These are phyloP conservation scores for Coremacera marginata DNA, from an alignment of 2,888 invertebrate species.

Conservation along the genomic window DNA sequence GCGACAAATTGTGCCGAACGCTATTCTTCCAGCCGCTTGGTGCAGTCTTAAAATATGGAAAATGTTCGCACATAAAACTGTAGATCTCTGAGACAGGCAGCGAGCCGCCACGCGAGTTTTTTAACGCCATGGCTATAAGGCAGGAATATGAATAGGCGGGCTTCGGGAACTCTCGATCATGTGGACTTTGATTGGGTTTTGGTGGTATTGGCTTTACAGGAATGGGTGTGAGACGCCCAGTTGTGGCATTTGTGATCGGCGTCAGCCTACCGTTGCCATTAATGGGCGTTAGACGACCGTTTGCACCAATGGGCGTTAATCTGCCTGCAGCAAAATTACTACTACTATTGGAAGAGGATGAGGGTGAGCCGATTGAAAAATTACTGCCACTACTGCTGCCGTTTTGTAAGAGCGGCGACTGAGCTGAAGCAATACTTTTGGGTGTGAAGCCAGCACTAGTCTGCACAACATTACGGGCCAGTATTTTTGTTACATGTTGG, in stretches of 20 bases:
- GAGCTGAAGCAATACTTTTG: constrained; percentile 64
- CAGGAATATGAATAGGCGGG: constrained; percentile 98
- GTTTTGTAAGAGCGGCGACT: constrained; percentile 53
- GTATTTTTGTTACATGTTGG: constrained; percentile 53
- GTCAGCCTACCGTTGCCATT: constrained; percentile 42
- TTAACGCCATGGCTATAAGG: constrained; percentile 96
- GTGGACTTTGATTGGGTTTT: constrained; percentile 55
- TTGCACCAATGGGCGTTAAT: constrained; percentile 47
- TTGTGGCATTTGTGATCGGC: constrained; percentile 46
- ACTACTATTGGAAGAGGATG: constrained; percentile 36
- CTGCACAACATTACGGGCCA: constrained; percentile 56
- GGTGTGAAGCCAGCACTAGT: constrained; percentile 54
- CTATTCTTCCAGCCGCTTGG: constrained; percentile 99
- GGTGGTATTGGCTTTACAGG: constrained; percentile 56
- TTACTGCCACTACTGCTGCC: constrained; percentile 33
- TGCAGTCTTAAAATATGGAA: constrained; percentile 98
- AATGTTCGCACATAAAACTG: constrained; percentile 98
- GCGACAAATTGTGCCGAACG: constrained; percentile 94
- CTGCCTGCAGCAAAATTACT: constrained; percentile 35
- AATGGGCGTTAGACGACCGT: constrained; percentile 45
- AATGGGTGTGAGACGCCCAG: constrained; percentile 44
- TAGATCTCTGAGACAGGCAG: constrained; percentile 98
- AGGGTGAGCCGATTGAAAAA: constrained; percentile 48
- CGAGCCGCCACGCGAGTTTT: constrained; percentile 94
- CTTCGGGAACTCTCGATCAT: constrained; percentile 81